phyloP scores from a whole-genome alignment of 2,113 vertebrate genomes.

The Onychostruthus taczanowskii region DNA sequence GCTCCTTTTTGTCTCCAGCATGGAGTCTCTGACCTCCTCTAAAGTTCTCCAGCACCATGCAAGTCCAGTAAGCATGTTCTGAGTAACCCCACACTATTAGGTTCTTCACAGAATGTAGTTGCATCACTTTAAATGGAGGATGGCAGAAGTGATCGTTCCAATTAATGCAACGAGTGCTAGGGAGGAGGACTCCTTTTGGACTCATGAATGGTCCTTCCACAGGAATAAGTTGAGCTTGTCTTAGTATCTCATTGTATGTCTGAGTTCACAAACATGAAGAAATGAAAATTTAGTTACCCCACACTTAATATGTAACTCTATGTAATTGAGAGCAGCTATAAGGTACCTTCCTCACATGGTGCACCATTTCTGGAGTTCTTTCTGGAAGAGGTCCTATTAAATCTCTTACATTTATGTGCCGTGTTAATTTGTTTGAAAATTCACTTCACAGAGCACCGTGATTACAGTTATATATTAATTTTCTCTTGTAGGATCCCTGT shows the following conservation, averaged over 20 bases:
- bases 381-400: neutral
- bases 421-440: neutral
- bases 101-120: neutral
- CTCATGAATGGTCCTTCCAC: neutral
- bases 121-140: neutral
- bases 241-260: neutral
- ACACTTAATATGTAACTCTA: rapidly evolving
- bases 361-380: too few species aligned
- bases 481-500: conserved; percentile 82
- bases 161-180: neutral
- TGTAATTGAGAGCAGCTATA: neutral
- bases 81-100: neutral
- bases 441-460: neutral
- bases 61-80: neutral
- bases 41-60: neutral
- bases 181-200: neutral
- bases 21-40: neutral
- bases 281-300: neutral
- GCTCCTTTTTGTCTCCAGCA: neutral
- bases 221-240: neutral
- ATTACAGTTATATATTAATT: neutral
- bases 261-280: rapidly evolving
- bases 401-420: neutral
- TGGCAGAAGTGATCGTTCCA: neutral
- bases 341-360: neutral